Conservation (phyloP, 2,797 vertebrate species). For the Parambassis ranga region DNA sequence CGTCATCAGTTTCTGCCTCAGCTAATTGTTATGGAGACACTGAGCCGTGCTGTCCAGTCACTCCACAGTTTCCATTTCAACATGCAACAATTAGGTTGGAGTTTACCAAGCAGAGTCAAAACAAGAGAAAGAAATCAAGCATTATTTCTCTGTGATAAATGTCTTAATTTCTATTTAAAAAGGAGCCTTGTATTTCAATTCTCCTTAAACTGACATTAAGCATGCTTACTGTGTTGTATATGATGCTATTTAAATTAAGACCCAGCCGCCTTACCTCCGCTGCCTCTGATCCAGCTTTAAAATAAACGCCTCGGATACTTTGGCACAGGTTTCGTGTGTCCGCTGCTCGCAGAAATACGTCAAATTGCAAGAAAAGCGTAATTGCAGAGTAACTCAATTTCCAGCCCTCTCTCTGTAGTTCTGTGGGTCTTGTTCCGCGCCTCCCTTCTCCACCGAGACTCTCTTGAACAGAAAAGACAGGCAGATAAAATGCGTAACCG, state of each 20-base stretch:
- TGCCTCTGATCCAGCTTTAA: neutral
- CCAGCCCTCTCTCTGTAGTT: constrained; percentile 25
- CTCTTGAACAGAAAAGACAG: constrained; percentile 17
- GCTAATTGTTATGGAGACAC: neutral
- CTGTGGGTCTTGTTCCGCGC: constrained; percentile 39
- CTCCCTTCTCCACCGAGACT: constrained; percentile 21
- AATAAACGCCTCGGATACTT: constrained; percentile 49
- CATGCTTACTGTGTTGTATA: neutral
- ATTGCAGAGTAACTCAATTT: constrained; percentile 48
- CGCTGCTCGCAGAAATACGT: constrained; percentile 19
- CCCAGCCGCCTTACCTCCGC: constrained; percentile 52
- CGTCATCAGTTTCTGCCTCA: constrained; percentile 27
- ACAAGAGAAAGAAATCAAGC: too few species aligned
- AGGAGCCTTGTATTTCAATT: too few species aligned
- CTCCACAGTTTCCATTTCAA: neutral
- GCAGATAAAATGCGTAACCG: constrained; percentile 25
- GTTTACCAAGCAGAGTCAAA: neutral
- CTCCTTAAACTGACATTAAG: neutral
- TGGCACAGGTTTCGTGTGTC: constrained; percentile 10
- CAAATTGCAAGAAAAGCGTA: constrained; percentile 38
- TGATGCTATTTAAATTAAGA: neutral
- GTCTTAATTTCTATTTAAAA: too few species aligned
- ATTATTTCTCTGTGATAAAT: too few species aligned
- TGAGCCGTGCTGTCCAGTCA: neutral
- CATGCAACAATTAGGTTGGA: constrained; percentile 53